Evolutionary conservation across 1,140 invertebrate genomes (phyloP).

Genomic region (Polyergus mexicanus): DNA sequence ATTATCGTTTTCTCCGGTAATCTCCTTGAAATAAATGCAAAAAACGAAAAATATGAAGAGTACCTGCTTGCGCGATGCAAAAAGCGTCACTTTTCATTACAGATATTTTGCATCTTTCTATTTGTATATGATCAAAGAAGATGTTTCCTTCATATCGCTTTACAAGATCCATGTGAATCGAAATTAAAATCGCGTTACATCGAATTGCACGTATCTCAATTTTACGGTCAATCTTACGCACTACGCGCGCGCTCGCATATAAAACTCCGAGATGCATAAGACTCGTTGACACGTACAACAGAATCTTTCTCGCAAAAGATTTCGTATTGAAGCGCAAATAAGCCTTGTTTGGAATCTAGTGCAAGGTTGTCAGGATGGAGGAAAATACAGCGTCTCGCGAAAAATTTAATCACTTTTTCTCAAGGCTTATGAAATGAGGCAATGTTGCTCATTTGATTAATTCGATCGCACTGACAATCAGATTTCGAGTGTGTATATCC

Average conservation of each 20-base stretch:
- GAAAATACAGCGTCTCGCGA: not conserved
- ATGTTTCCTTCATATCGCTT: not conserved
- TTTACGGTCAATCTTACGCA: not conserved
- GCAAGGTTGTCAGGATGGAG: not conserved
- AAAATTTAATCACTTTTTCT: conserved; percentile 25
- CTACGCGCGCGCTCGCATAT: no score
- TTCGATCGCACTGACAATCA: not conserved
- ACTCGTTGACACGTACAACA: not conserved
- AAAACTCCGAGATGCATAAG: not conserved
- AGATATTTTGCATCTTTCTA: not conserved
- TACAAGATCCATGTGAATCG: not conserved
- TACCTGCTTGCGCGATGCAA: not conserved
- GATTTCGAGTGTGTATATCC: not conserved
- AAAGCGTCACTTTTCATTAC: conserved; percentile 31
- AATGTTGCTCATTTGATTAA: conserved; percentile 15
- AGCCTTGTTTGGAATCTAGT: not conserved
- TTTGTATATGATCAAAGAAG: not conserved
- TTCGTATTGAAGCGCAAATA: conserved; percentile 7
- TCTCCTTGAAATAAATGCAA: not conserved
- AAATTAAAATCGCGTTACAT: not conserved
- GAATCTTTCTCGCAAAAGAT: not conserved
- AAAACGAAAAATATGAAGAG: not conserved
- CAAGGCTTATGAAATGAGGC: not conserved
- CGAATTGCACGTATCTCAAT: not conserved
- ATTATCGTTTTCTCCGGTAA: conserved; percentile 13